A percentile compares a stretch with the other conserved stretches of the same genome.
Evolutionary conservation across 2,113 vertebrate species (phyloP).

Genomic region (Pangasianodon gigas): DNA sequence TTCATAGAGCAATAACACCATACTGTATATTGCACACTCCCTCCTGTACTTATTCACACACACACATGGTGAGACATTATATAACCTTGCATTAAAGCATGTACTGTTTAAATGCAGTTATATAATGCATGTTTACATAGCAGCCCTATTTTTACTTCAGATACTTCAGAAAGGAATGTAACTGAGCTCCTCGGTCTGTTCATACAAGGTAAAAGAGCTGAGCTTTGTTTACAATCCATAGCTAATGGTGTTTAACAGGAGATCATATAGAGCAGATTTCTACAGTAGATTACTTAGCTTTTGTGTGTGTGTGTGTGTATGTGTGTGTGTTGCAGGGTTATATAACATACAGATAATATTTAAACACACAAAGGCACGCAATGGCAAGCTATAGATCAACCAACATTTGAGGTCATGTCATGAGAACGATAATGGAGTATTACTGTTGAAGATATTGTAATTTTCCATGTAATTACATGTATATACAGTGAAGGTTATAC

Average conservation of each 20-base stretch:
- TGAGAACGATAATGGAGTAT: background rate
- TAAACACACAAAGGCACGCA: background rate
- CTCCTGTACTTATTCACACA: background rate
- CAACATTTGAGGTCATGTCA: background rate
- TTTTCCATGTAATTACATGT: background rate
- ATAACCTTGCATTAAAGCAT: constrained; percentile 24
- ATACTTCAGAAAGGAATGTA: constrained; percentile 16
- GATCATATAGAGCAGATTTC: constrained; percentile 4
- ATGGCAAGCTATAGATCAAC: background rate
- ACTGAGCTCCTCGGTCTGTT: background rate
- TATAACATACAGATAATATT: background rate
- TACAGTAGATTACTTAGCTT: background rate
- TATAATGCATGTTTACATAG: constrained; percentile 12
- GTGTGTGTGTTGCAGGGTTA: background rate
- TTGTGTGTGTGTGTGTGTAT: background rate
- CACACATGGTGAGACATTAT: background rate
- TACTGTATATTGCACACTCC: background rate
- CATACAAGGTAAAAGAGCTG: background rate
- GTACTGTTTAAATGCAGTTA: constrained; percentile 34
- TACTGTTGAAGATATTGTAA: background rate
- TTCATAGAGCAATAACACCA: constrained; percentile 3
- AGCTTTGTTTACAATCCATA: constrained; percentile 21
- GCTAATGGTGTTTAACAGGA: constrained; percentile 16
- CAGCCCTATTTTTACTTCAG: background rate
- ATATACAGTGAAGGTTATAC: background rate